Base-by-base conservation (phyloP, 2,888 invertebrate species). In the Drosophila paranaensis region DNA sequence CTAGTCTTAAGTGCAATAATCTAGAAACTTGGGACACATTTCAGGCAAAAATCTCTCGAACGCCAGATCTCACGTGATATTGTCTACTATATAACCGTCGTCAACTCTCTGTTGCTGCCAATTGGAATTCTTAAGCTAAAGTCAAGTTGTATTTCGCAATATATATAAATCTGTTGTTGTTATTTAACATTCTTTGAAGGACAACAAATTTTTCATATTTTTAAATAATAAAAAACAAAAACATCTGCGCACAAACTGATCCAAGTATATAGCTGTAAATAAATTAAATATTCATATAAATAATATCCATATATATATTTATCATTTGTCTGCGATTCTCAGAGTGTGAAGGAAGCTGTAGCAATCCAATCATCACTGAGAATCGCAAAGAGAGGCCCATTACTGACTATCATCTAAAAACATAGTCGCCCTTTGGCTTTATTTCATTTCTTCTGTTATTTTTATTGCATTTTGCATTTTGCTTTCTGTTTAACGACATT, bases 1-100 rank as follows among this genome's bases (percentile, higher is more conserved):
- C 20, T 53, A 50, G 50, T 16, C 20, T 35, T 37, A 53, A 53
- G 51, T 53, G 37, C 4, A 37, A 37, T 37, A 53, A 14, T 37
- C 16, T 50, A 50, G 33, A 50, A 33, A 50, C 48, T 50, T 16
- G 20, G 20, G 20, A 20, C 20, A 20, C 1, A 20, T 20, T 20
- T 20, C 20, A 20, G 20, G 20, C 20, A 20, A 20, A 20, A 20
- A 20, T 20, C 20, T 20, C 20, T 20, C 20, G 20, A 20, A 20
- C 20, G 20, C 20, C 20, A 20, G 42, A 42, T 42, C 6, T 11
- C 11, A 6, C 43, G 5, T 16, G 45, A 13, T 13, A 20, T 45
- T 6, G 8, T 14, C 25, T 25, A 27, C 14, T 14, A 27, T 13
- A 20, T 45, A 25, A 20, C 20, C 45, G 13, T 6, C 45, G 6